Base-by-base conservation (phyloP, 2,113 vertebrate genomes). In the Opisthocomus hoazin region DNA sequence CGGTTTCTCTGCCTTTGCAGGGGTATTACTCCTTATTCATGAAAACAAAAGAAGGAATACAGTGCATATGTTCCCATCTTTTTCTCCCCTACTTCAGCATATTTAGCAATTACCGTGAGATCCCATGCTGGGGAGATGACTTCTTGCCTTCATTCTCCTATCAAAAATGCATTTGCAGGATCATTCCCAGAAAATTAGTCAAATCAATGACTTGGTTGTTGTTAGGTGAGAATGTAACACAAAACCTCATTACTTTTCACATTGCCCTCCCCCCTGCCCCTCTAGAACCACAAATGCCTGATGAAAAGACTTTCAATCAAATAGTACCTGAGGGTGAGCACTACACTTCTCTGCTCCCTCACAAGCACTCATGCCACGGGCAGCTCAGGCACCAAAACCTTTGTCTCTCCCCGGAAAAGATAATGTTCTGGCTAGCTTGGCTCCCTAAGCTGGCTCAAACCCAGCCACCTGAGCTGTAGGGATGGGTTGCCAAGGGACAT, bases 331-430 rank as follows among this genome's bases (percentile, higher is more conserved):
- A 24, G 45, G 30, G 5, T 45, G 54, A 71, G 29, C 10, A 24
- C 73, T 70, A 41, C 26, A 61, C 5, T 29, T 29, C 3, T 12
- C 64, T 1, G 1, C n/a, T 32, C 36, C 26, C 34, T 43, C 36
- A 9, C 1, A 4, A 23, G 50, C 20, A 2, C 15, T 32, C 22
- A 1, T 7, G 16, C 23, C 39, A 4, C 0, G 0, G 65, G 60
- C 54, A 60, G 60, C 50, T 19, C 60, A 6, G 27, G 11, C n/a
- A 8, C 5, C 11, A 1, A 51, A 27, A 20, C 7, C 32, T 3
- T 2, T 26, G 30, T 16, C 10, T 65, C 34, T 60, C 11, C 30
- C 21, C 0, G 1, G 58, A 45, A 58, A 48, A 65, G 1, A 4
- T 4, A 7, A 27, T 15, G 0, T 27, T 94, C 50, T 3, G 51